phyloP scores from a whole-genome alignment of 37 sponge, comb jelly and placozoan genomes.

The Halichondria panicea region DNA sequence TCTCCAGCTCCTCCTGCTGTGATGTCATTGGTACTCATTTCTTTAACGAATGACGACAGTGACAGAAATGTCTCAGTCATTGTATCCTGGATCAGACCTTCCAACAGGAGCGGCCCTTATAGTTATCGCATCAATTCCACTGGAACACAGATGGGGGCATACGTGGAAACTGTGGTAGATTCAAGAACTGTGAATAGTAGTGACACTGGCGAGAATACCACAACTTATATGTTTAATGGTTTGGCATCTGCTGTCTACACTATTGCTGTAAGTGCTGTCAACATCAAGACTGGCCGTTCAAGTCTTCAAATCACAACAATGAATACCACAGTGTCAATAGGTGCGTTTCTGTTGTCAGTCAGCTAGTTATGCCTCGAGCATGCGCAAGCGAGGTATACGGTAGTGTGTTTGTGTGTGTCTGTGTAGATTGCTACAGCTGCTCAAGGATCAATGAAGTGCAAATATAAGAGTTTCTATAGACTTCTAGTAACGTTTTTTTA shows the following conservation, averaged over 20 bases:
- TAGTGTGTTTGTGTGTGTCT: too few relatives aligned
- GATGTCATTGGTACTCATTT: not conserved
- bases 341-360: not conserved
- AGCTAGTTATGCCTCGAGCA: not conserved
- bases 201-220: not conserved
- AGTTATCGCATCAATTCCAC: not conserved
- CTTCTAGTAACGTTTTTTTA: too few relatives aligned
- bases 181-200: not conserved
- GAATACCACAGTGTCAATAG: constrained; percentile 9
- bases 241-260: constrained; percentile 38
- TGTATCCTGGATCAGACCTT: constrained; percentile 30
- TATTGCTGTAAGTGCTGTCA: constrained; percentile 34
- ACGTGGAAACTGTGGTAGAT: not conserved
- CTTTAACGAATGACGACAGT: not conserved
- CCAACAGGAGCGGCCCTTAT: constrained; percentile 27
- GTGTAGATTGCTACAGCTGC: too few relatives aligned
- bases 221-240: constrained; percentile 5
- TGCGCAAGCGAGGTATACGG: too few relatives aligned
- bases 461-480: too few relatives aligned
- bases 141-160: not conserved
- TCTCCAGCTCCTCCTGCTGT: constrained; percentile 29
- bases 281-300: not conserved
- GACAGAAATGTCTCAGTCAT: not conserved
- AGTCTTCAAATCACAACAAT: not conserved
- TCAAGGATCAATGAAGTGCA: too few relatives aligned